Percentiles rank a stretch among this genome's conserved stretches.
phyloP scores from a whole-genome alignment of 2,797 vertebrate species.

The Brachyrhaphis roseni region DNA sequence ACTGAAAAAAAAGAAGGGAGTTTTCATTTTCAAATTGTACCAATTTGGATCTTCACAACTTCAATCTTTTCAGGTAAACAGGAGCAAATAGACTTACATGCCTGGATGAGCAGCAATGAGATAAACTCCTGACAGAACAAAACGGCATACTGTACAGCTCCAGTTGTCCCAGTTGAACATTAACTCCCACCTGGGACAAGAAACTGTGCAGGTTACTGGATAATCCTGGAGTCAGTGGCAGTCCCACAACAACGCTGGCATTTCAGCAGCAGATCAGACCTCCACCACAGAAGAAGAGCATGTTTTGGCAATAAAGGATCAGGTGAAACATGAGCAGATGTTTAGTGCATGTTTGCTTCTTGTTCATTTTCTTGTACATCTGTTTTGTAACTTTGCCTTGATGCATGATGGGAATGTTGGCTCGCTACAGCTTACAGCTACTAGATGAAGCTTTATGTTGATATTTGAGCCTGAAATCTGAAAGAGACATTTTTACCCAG shows the following conservation, averaged over 20 bases:
- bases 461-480: background rate
- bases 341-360: background rate
- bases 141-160: background rate
- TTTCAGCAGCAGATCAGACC: background rate
- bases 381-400: background rate
- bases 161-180: constrained; percentile 10
- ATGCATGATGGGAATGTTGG: background rate
- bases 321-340: constrained; percentile 8
- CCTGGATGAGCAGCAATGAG: background rate
- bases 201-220: constrained; percentile 49
- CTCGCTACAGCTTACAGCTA: background rate
- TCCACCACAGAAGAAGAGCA: background rate
- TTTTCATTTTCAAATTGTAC: background rate
- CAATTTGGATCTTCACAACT: background rate
- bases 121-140: background rate
- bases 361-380: no score
- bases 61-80: background rate
- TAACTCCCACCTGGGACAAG: background rate
- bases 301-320: constrained; percentile 25
- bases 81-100: background rate
- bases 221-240: constrained; percentile 49
- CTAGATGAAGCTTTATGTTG: background rate
- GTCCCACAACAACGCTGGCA: background rate
- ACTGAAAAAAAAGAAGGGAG: background rate
- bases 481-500: background rate